phyloP scores from a whole-genome alignment of 2,113 vertebrate genomes.

The Triplophysa siluroides region DNA sequence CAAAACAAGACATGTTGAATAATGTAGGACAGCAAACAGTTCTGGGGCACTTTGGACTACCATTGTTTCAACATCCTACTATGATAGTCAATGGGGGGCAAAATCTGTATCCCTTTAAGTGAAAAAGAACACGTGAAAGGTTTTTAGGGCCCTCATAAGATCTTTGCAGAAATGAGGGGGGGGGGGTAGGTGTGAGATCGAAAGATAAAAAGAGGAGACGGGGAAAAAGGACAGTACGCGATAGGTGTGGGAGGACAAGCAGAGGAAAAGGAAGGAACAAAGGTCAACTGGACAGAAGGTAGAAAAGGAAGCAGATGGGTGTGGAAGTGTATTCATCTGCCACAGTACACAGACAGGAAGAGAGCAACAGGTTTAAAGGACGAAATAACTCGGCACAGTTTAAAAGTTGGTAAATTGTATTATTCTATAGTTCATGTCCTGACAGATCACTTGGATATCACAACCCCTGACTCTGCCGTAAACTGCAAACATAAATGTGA shows the following conservation, averaged over 20 bases:
- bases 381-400: neutral
- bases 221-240: neutral
- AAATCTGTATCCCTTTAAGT: neutral
- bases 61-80: no score
- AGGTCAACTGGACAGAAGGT: conserved; percentile 33
- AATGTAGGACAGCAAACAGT: no score
- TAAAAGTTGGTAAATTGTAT: neutral
- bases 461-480: no score
- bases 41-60: no score
- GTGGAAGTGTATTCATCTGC: conserved; percentile 39
- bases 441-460: no score
- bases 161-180: neutral
- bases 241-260: conserved; percentile 12
- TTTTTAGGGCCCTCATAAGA: neutral
- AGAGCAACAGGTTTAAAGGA: conserved; percentile 39
- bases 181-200: neutral
- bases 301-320: conserved; percentile 47
- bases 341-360: conserved; percentile 16
- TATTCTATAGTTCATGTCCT: no score
- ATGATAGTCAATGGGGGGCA: no score
- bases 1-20: no score
- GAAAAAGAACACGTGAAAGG: neutral
- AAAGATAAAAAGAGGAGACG: conserved; percentile 33
- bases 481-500: no score
- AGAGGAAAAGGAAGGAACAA: conserved; percentile 3